These are phyloP conservation scores for Cecropterus lyciades DNA, from an alignment of 1,140 invertebrate species.

Conservation along the genomic window DNA sequence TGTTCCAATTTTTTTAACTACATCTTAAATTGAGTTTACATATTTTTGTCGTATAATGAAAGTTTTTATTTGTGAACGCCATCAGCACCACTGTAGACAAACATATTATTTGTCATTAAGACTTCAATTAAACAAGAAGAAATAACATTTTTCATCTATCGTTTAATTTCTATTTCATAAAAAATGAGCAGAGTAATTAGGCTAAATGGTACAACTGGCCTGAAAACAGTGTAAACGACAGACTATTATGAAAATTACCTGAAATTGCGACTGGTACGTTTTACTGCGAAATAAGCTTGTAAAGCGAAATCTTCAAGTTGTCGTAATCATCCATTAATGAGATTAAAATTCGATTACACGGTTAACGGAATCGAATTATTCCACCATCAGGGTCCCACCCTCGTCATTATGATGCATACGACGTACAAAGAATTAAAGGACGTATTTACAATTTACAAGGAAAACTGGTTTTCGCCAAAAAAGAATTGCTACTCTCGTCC, in stretches of 20 bases:
- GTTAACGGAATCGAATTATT: slow-evolving; percentile 44
- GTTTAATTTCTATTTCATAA: not conserved
- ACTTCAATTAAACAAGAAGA: not conserved
- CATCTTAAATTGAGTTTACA: too few relatives aligned
- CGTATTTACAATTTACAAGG: slow-evolving; percentile 3
- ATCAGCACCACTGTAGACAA: too few relatives aligned
- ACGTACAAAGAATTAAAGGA: not conserved
- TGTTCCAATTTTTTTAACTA: too few relatives aligned
- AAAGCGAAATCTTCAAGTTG: slow-evolving; percentile 39
- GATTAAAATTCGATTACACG: slow-evolving; percentile 50
- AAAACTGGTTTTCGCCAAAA: too few relatives aligned
- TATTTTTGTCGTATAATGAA: too few relatives aligned
- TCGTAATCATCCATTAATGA: slow-evolving; percentile 48
- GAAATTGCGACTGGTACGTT: not conserved
- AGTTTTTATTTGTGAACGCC: too few relatives aligned
- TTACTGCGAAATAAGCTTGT: slow-evolving; percentile 18
- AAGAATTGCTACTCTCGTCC: too few relatives aligned
- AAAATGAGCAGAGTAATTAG: not conserved
- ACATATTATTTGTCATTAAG: too few relatives aligned
- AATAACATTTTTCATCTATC: not conserved
- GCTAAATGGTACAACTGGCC: not conserved
- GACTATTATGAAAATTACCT: slow-evolving; percentile 1
- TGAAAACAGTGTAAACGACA: slow-evolving; percentile 2
- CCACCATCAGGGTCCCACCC: slow-evolving; percentile 34
- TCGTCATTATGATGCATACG: slow-evolving; percentile 38